Evolutionary conservation across 1,140 invertebrate genomes (phyloP), one percentile per base, ranked within the genome.

Genomic region (Eciton burchellii): DNA sequence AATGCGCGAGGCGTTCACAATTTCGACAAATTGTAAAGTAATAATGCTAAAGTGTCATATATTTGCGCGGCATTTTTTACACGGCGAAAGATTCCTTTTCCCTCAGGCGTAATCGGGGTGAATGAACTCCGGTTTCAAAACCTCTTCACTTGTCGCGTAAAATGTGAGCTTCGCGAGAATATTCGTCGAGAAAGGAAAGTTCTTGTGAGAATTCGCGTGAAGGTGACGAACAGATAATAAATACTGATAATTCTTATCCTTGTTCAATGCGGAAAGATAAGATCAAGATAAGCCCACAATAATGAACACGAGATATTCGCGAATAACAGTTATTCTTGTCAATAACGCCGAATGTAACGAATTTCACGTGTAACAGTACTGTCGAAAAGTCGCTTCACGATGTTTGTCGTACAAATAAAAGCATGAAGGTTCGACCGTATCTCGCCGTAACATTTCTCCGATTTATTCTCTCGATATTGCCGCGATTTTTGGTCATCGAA

Each of bases 161-260:
- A 9, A 43, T 21, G 21, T 41, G n/a, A 49, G 52, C 24, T 45
- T 68, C 24, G 4, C 4, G 9, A 35, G 16, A 47, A 14, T 2
- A 52, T 41, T 26, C n/a, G 14, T 26, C 29, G 9, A 12, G 14
- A 59, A 6, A 35, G 35, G 6, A 35, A 35, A 45, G 21, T n/a
- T 12, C 16, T n/a, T 5, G 24, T 29, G 24, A 29, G 3, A 29
- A 63, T 11, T 62, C 24, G 12, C 8, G 45, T 16, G 19, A 63
- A 76, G 72, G 43, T 76, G 59, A 74, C 12, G n/a, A n/a, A 76
- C 19, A 35, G 16, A 14, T 35, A n/a, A 35, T 41, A 8, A 21
- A 68, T 1, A 29, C 35, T 35, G 35, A 19, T n/a, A 56, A 71
- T 45, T 41, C 19, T 63, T 76, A 65, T 65, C 26, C 16, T 49